Evolutionary conservation across 1,140 invertebrate species (phyloP).

Genomic region (Aphaenogaster rudis): DNA sequence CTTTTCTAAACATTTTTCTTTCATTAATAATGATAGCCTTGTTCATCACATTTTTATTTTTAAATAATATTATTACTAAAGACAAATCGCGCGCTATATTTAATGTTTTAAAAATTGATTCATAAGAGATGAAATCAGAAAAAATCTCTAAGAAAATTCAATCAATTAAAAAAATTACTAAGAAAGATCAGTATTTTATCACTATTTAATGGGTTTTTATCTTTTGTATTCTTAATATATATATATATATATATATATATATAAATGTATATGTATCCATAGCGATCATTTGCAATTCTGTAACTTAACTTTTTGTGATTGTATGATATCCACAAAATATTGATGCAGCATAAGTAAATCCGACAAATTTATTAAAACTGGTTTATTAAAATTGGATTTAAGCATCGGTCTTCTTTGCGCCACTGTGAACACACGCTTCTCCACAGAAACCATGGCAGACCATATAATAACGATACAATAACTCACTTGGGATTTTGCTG

Average conservation of each 20-base stretch:
- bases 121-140: not conserved
- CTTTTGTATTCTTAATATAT: not conserved
- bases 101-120: not conserved
- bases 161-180: not conserved
- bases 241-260: not conserved
- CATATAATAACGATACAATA: conserved; percentile 29
- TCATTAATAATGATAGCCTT: not conserved
- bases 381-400: conserved; percentile 15
- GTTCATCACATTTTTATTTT: not conserved
- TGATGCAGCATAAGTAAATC: not conserved
- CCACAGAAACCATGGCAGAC: conserved; percentile 39
- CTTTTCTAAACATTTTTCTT: not conserved
- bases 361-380: conserved; percentile 9
- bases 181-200: not conserved
- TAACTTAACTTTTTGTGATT: not conserved
- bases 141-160: not conserved
- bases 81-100: not conserved
- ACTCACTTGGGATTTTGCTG: conserved; percentile 63
- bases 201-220: conserved; percentile 6
- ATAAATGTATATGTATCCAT: no score
- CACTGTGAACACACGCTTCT: conserved; percentile 59
- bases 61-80: not conserved
- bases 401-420: conserved; percentile 26
- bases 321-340: conserved; percentile 16
- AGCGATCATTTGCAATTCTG: not conserved